These are phyloP conservation scores for Drosophila novamexicana DNA, from an alignment of 1,140 invertebrate species.

Conservation along the genomic window DNA sequence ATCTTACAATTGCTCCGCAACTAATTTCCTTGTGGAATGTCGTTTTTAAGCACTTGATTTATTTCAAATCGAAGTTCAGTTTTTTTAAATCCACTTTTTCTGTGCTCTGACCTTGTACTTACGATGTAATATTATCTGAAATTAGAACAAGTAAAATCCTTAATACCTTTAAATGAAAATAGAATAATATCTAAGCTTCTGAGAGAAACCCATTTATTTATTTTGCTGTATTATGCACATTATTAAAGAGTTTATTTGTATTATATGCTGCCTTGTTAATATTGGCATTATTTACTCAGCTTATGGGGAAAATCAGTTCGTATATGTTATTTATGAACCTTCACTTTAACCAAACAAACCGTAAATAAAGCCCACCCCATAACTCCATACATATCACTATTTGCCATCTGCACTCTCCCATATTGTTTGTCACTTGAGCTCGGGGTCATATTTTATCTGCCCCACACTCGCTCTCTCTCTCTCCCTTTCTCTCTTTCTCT, in stretches of 20 bases:
- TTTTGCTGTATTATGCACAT: not conserved
- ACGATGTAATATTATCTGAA: no score
- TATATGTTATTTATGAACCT: conserved; percentile 4
- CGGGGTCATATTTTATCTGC: conserved; percentile 35
- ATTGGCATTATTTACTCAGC: not conserved
- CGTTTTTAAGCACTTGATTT: no score
- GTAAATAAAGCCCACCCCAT: conserved; percentile 1
- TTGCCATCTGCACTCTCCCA: conserved; percentile 4
- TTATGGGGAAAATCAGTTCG: not conserved
- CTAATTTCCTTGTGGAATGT: no score
- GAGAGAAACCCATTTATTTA: not conserved
- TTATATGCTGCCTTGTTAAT: not conserved
- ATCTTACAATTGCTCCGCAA: no score
- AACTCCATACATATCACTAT: conserved; percentile 8
- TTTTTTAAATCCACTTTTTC: no score
- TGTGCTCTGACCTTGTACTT: no score
- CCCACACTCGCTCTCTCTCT: not conserved
- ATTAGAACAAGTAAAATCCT: no score
- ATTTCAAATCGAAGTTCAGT: no score
- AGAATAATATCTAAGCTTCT: no score
- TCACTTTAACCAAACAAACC: not conserved
- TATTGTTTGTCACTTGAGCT: conserved; percentile 44
- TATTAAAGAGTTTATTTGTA: not conserved
- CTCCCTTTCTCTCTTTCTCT: not conserved
- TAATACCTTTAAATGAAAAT: no score